Evolutionary conservation across 1,140 invertebrate species (phyloP), one percentile per base, ranked within the genome.

Genomic region (Penaeus vannamei): DNA sequence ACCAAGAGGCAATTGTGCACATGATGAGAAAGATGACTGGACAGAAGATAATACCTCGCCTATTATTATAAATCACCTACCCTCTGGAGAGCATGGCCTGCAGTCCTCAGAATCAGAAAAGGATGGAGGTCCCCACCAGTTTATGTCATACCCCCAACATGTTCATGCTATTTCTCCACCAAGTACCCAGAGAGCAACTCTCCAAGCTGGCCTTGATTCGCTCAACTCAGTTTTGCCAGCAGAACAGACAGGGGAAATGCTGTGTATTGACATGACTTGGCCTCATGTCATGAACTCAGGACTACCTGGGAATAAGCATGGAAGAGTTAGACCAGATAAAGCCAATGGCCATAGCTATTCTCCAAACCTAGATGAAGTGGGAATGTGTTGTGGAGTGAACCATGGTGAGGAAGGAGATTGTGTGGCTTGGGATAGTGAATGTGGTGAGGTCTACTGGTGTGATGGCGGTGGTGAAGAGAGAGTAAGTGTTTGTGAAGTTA

Each of bases 401-500:
- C 89, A 84, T 26, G 61, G 79, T 69, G 62, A 84, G 46, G 87
- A 80, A 36, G 87, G 59, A 29, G 80, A 84, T 42, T 69, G 84
- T 22, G 76, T 36, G 26, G 66, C 64, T 46, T 90, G 91, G 91
- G 89, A 90, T 62, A 89, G 89, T 62, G 91, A 91, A 60, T 76
- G 89, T 59, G 88, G 88, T 12, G 88, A 91, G 20, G 89, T 82
- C 60, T 91, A 90, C 42, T 91, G 89, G 86, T 90, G 91, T 80
- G 91, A 90, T 32, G 90, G 91, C 22, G 91, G 86, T 10, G 91
- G 89, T 23, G 91, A 91, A 46, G 87, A 90, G 77, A 77, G 89
- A 59, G 66, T 81, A 42, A 90, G 89, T 72, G 91, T 72, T 22
- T 88, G 89, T 46, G 91, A 91, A 77, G 76, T 90, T 17, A 88